Percentiles rank a stretch among this genome's conserved stretches.
phyloP scores from a whole-genome alignment of 2,797 vertebrate genomes.

The Pampus argenteus region DNA sequence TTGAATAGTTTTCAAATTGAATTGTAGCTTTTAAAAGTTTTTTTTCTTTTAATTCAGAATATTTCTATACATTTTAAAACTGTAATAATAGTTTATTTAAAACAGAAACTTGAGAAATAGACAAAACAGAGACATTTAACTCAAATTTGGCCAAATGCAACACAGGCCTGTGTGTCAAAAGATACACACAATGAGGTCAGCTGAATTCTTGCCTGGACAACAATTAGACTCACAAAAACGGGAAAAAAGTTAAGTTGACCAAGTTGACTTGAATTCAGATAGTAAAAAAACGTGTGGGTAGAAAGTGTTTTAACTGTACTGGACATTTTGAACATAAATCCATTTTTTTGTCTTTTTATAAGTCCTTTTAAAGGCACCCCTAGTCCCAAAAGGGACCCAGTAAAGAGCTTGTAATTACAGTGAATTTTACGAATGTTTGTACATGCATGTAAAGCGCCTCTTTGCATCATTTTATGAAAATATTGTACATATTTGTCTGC shows the following conservation, averaged over 20 bases:
- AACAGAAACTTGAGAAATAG: not conserved
- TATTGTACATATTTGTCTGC: not conserved
- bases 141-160: too few relatives aligned
- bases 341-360: too few relatives aligned
- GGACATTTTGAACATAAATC: not conserved
- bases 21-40: too few relatives aligned
- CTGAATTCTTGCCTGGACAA: too few relatives aligned
- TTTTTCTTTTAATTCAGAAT: not conserved
- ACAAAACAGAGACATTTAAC: too few relatives aligned
- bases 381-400: not conserved
- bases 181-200: not conserved
- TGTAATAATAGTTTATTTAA: not conserved
- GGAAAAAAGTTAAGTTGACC: too few relatives aligned
- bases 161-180: not conserved
- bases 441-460: not conserved
- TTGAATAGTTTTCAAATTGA: too few relatives aligned
- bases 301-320: not conserved
- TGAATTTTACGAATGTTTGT: constrained; percentile 8
- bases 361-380: not conserved
- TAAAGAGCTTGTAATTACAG: not conserved
- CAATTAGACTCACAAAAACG: too few relatives aligned
- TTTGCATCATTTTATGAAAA: constrained; percentile 12
- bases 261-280: not conserved
- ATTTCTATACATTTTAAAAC: too few relatives aligned
- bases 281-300: not conserved